Evolutionary conservation across 2,113 vertebrate species (phyloP), one percentile per base, ranked within the genome.

Genomic region (Bufo gargarizans): DNA sequence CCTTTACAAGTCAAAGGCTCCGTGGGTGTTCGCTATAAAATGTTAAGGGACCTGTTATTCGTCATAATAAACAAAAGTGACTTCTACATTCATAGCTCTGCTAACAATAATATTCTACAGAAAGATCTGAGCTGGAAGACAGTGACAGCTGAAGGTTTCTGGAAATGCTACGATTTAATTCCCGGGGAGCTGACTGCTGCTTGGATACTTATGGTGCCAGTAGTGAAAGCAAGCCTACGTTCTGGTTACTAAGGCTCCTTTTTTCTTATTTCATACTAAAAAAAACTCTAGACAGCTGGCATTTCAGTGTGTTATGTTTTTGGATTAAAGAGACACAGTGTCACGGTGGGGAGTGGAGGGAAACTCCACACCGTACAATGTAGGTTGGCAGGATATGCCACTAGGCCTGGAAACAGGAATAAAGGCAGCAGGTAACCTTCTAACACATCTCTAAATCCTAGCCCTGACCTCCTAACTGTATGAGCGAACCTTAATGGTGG

Each of bases 41-140:
- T n/a, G 13, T n/a, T 84, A 84, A 58, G n/a, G 20, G 14, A 84
- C 58, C 53, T 55, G 63, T 55, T 67, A 53, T 67, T 83, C 16
- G 49, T 83, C 82, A 71, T 74, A 55, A 84, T 84, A 84, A 84
- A 84, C 82, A 84, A 58, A n/a, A 84, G 12, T 55, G 65, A 71
- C 67, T 56, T 69, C 58, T 58, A 71, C 82, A 56, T 22, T 16
- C 3, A 53, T 22, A 20, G 80, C 59, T 69, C 63, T 55, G 82
- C 65, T 72, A 55, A 72, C 49, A 33, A 33, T 33, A 33, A 33
- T 84, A 84, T 72, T 58, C 55, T 17, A 74, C 67, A 56, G 20
- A 50, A 72, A 56, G 72, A 56, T 84, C 67, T 58, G n/a, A 56
- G 67, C 55, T 72, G 45, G n/a, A 72, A 72, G 82, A 74, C 49